A percentile compares a stretch with the other conserved stretches of the same genome.
These are phyloP conservation scores for Chiridota heheva DNA, from an alignment of 35 echinoderm and acorn worm genomes.

Conservation along the genomic window DNA sequence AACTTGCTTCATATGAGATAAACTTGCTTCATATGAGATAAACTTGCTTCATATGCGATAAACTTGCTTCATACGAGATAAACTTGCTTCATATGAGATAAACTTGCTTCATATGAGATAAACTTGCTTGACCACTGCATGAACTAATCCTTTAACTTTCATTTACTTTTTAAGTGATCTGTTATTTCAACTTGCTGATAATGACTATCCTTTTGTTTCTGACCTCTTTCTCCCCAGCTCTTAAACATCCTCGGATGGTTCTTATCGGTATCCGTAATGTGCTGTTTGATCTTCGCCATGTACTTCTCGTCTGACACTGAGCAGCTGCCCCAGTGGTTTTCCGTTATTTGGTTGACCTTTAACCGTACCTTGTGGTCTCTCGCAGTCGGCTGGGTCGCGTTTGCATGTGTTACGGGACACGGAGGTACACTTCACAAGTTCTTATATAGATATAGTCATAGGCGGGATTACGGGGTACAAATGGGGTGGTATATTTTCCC, in stretches of 20 bases:
- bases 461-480: no score
- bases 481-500: no score
- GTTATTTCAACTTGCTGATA: background rate
- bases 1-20: no score
- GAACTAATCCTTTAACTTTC: no score
- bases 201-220: background rate
- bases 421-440: conserved; percentile 54
- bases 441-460: no score
- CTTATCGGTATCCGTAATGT: background rate
- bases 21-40: no score
- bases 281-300: conserved; percentile 2
- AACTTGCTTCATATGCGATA: no score
- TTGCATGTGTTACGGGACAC: conserved; percentile 37
- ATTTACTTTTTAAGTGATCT: no score
- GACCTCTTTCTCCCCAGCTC: background rate
- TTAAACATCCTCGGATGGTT: conserved; percentile 15
- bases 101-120: no score
- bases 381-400: conserved; percentile 34
- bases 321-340: conserved; percentile 21
- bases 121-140: no score
- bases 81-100: no score
- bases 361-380: conserved; percentile 27
- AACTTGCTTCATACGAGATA: no score
- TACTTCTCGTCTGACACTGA: conserved; percentile 21
- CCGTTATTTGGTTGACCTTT: conserved; percentile 5